Base-by-base conservation (phyloP, 2,888 invertebrate species). In the Diadegma fenestrale region DNA sequence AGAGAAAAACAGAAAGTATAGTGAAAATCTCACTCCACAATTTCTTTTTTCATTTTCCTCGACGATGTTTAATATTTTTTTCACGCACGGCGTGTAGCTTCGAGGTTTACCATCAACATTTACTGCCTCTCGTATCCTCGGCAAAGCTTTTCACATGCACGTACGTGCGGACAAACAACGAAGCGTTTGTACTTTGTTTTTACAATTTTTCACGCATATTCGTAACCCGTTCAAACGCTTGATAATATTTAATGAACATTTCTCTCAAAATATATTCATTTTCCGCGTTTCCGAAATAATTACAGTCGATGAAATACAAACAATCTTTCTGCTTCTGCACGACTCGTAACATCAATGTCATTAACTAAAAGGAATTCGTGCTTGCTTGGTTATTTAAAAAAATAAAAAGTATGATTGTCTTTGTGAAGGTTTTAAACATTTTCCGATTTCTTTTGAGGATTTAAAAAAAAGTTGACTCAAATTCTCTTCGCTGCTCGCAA, bases 401-500 rank as follows among this genome's bases (percentile, higher is more conserved):
- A 30, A 30, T 30, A 30, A 4, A 30, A 30, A 30, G 19, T 10
- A 51, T 8, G 0, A 54, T 22, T 54, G 22, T 48, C 58, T 51
- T 41, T 73, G 37, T 63, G 2, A 12, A 61, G 7, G 10, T 41
- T 17, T 33, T 26, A 22, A 33, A 33, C 33, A 4, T 61, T 69
- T 30, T 10, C 37, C 58, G 19, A 48, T 30, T 61, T 10, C 69
- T 48, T 68, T 45, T 12, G 72, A 17, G 77, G 77, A 77, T 81
- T 73, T 71, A 71, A 68, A 33, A 81, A 81, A 77, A 63, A 66
- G 73, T 61, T 77, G 68, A 54, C 66, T 73, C 45, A 72, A 85
- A 85, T 82, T 48, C 73, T 68, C 69, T 41, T 22, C 45, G 80
- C 66, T 81, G 80, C 66, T 81, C 51, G 61, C 63, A 30, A 12